phyloP scores from a whole-genome alignment of 2,888 invertebrate species.

The Limnephilus rhombicus region DNA sequence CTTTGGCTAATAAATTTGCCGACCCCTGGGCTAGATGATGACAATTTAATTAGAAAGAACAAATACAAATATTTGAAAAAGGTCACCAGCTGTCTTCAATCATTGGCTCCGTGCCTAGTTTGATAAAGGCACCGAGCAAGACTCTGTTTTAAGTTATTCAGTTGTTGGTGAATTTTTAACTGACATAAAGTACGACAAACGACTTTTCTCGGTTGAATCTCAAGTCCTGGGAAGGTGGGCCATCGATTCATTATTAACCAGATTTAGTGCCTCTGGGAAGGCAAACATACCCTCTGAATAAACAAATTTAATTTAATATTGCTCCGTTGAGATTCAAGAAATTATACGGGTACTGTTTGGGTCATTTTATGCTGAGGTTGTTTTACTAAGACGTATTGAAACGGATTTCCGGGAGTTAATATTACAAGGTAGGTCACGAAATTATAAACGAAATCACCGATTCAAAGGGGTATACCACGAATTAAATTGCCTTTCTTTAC shows the following conservation, averaged over 20 bases:
- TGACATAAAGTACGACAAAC: neutral
- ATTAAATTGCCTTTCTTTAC: no score
- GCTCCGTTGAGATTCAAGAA: neutral
- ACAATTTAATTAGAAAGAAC: no score
- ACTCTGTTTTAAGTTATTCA: neutral
- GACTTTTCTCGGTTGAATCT: neutral
- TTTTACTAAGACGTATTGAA: neutral
- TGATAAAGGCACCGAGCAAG: neutral
- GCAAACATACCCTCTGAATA: neutral
- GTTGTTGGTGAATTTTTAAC: neutral
- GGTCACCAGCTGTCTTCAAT: neutral
- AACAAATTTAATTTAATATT: neutral
- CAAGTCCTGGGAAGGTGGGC: neutral
- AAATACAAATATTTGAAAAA: no score
- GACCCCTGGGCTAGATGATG: no score
- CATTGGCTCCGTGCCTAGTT: neutral
- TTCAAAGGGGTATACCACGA: neutral
- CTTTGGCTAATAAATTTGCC: no score
- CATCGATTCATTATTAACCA: neutral
- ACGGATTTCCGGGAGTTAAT: neutral
- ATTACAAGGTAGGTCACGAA: neutral
- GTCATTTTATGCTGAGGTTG: neutral
- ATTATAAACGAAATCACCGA: neutral
- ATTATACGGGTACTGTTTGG: neutral
- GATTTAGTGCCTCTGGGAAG: neutral